Conservation (phyloP, 2,797 vertebrate genomes). For the Sebastes umbrosus region DNA sequence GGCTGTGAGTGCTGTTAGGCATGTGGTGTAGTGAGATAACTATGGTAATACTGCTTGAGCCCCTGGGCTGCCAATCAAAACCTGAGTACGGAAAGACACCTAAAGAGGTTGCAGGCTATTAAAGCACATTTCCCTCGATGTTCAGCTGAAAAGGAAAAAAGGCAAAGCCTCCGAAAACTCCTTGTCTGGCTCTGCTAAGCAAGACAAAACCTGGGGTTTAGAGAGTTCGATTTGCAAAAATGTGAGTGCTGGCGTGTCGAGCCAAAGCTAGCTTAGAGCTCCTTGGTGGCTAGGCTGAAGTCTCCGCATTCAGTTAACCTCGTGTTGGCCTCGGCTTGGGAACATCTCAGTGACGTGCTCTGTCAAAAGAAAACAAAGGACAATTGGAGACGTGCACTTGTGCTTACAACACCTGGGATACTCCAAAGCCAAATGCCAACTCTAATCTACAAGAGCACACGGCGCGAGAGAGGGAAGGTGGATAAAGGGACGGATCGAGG, state of each 20-base stretch:
- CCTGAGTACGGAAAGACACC: constrained; percentile 47
- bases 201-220: constrained; percentile 54
- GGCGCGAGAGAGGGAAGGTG: constrained; percentile 32
- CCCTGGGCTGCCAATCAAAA: constrained; percentile 69
- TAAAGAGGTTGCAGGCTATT: constrained; percentile 48
- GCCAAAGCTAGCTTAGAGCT: constrained; percentile 48
- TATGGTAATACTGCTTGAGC: constrained; percentile 63
- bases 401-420: constrained; percentile 45
- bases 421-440: constrained; percentile 40
- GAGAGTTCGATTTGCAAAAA: constrained; percentile 58
- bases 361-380: constrained; percentile 54
- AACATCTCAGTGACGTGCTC: constrained; percentile 31
- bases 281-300: constrained; percentile 55
- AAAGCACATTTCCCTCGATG: constrained; percentile 43
- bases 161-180: constrained; percentile 39
- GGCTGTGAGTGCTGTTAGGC: constrained; percentile 56
- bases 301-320: constrained; percentile 55
- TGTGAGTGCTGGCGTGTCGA: constrained; percentile 25
- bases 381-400: constrained; percentile 39
- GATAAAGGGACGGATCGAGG: constrained; percentile 40
- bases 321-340: constrained; percentile 28
- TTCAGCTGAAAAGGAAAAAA: constrained; percentile 38
- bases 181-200: constrained; percentile 41
- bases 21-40: constrained; percentile 68
- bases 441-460: constrained; percentile 61